Conservation (phyloP, 2,888 invertebrate species). For the Rhagonycha fulva region DNA sequence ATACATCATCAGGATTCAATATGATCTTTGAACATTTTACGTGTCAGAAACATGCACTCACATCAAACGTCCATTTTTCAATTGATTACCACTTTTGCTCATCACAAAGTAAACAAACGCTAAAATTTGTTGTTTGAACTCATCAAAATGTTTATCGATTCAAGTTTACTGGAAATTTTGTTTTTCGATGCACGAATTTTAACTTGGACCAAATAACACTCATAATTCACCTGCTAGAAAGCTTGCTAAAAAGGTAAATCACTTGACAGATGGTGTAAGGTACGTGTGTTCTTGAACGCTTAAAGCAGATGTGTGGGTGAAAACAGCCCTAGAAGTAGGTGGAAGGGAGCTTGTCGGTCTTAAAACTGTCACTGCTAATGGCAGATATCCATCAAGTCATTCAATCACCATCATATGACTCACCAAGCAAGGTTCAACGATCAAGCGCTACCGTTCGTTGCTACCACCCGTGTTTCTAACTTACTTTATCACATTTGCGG, state of each 20-base stretch:
- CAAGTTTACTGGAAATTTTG: constrained; percentile 1
- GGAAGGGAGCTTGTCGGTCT: constrained; percentile 45
- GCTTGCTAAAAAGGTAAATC: constrained; percentile 49
- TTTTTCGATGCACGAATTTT: constrained; percentile 24
- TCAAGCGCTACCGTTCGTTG: constrained; percentile 38
- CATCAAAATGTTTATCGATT: background rate
- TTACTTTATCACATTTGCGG: constrained; percentile 29
- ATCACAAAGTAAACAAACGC: background rate
- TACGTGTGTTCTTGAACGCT: constrained; percentile 35
- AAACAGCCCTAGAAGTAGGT: constrained; percentile 13
- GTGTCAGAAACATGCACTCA: constrained; percentile 39
- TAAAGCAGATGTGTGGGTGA: constrained; percentile 44
- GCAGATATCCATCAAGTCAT: constrained; percentile 57
- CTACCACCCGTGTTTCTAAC: constrained; percentile 33
- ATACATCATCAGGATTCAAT: constrained; percentile 48
- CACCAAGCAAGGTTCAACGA: constrained; percentile 43
- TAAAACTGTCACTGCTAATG: constrained; percentile 58
- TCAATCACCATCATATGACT: constrained; percentile 55
- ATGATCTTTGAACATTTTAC: constrained; percentile 52
- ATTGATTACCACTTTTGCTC: constrained; percentile 18
- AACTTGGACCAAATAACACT: constrained; percentile 25
- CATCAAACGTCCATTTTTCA: constrained; percentile 35
- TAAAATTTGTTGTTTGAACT: background rate
- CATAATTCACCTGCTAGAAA: constrained; percentile 30
- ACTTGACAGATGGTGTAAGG: constrained; percentile 47